phyloP scores from a whole-genome alignment of 1,140 invertebrate species.

The Hydropsyche tenuis region DNA sequence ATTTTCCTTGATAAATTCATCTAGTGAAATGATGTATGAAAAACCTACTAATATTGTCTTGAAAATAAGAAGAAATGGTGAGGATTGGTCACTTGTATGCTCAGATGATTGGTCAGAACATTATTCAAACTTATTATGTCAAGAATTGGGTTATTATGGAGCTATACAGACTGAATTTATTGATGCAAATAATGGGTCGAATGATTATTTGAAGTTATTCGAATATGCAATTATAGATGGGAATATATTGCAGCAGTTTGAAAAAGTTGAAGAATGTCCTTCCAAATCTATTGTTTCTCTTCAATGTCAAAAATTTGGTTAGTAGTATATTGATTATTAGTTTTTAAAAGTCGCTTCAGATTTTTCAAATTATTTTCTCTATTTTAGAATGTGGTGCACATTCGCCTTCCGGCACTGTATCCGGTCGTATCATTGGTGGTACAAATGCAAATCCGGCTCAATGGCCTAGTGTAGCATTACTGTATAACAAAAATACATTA shows the following conservation, averaged over 20 bases:
- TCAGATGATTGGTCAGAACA: conserved; percentile 63
- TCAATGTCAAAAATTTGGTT: conserved; percentile 66
- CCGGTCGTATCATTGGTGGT: conserved; percentile 62
- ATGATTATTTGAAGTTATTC: conserved; percentile 37
- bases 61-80: conserved; percentile 42
- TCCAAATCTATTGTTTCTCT: conserved; percentile 61
- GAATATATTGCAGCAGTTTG: conserved; percentile 57
- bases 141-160: conserved; percentile 62
- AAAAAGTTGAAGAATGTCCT: conserved; percentile 57
- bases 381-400: conserved; percentile 61
- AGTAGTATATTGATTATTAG: conserved; percentile 51
- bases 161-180: conserved; percentile 56
- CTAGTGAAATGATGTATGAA: conserved; percentile 42
- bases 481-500: conserved; percentile 63
- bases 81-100: conserved; percentile 61
- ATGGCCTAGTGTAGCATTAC: conserved; percentile 65
- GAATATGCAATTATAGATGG: conserved; percentile 32
- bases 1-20: background rate
- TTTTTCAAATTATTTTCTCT: background rate
- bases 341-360: background rate
- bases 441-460: conserved; percentile 61
- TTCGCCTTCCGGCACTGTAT: conserved; percentile 53
- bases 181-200: conserved; percentile 45
- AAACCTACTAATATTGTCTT: conserved; percentile 37
- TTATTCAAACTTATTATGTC: conserved; percentile 64